Conservation (phyloP, 2,797 vertebrate genomes). For the Trachops cirrhosus region DNA sequence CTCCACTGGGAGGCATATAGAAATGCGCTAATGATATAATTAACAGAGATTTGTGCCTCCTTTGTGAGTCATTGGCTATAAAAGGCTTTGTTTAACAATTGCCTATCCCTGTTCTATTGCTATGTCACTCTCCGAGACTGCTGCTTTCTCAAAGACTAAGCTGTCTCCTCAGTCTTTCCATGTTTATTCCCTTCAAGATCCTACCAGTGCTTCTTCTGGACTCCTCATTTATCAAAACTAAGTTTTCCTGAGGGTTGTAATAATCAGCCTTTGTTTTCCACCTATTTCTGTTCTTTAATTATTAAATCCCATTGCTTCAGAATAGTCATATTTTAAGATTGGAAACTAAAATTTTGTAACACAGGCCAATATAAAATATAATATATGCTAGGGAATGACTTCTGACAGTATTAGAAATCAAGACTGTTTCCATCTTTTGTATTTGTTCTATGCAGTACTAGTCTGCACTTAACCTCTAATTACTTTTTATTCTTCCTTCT, state of each 20-base stretch:
- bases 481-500: neutral
- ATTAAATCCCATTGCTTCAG: neutral
- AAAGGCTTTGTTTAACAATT: conserved; percentile 39
- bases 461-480: neutral
- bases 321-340: neutral
- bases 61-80: conserved; percentile 33
- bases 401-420: conserved; percentile 6
- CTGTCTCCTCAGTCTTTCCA: neutral
- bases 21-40: conserved; percentile 49
- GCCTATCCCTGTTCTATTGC: neutral
- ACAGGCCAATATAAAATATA: neutral
- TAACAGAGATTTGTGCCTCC: conserved; percentile 45
- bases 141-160: neutral
- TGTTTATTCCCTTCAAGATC: neutral
- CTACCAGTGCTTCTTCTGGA: neutral
- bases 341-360: neutral
- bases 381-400: neutral
- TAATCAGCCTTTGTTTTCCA: neutral
- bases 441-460: neutral
- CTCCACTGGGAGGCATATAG: conserved; percentile 44
- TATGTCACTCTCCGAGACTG: neutral
- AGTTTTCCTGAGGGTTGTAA: neutral
- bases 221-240: neutral
- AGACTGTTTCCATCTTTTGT: neutral
- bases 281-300: neutral